phyloP scores from a whole-genome alignment of 2,797 vertebrate species.

The Tarsius wallacei region DNA sequence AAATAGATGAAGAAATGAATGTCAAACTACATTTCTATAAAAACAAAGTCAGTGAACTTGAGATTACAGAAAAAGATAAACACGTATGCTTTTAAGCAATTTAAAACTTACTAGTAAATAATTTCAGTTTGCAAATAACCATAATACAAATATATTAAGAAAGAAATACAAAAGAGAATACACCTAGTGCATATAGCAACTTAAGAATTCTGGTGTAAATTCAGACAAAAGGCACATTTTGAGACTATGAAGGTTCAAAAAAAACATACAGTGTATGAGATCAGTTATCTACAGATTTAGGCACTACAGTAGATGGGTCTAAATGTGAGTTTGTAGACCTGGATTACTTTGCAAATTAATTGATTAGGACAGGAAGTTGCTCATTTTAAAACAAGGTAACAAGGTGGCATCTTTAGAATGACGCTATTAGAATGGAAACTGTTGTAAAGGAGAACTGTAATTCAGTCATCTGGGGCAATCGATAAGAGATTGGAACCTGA shows the following conservation, averaged over 20 bases:
- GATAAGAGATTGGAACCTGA: constrained; percentile 51
- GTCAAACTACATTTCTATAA: constrained; percentile 32
- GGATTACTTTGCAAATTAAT: constrained; percentile 40
- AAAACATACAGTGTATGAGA: background rate
- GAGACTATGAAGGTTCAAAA: constrained; percentile 35
- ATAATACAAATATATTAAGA: constrained; percentile 33
- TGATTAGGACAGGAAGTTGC: background rate
- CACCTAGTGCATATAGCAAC: background rate
- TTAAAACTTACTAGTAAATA: constrained; percentile 13
- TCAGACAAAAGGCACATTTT: constrained; percentile 48
- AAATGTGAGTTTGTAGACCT: background rate
- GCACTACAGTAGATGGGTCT: background rate
- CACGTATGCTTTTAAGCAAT: background rate
- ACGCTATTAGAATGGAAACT: constrained; percentile 63
- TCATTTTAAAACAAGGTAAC: constrained; percentile 64
- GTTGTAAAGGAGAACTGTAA: constrained; percentile 77
- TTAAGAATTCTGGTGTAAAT: background rate
- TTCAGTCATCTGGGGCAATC: background rate
- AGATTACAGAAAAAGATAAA: background rate
- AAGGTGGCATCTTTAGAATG: constrained; percentile 43
- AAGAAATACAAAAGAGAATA: constrained; percentile 11
- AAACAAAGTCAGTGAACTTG: background rate
- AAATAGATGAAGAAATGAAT: background rate
- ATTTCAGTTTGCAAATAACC: background rate
- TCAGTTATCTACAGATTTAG: background rate